phyloP scores from a whole-genome alignment of 2,888 invertebrate species.

The Harpalus rufipes region DNA sequence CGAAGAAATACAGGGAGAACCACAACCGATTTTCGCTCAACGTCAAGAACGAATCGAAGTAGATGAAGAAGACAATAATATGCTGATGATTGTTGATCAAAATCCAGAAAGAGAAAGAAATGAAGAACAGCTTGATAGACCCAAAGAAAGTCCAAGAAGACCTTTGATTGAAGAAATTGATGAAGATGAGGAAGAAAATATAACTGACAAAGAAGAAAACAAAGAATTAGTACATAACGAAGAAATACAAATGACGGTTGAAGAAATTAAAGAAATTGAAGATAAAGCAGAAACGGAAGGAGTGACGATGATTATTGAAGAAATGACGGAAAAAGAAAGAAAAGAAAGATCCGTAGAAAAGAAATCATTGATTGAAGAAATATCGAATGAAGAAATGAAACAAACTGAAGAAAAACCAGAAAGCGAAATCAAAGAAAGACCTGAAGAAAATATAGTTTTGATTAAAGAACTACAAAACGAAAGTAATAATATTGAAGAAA shows the following conservation, averaged over 20 bases:
- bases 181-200: slow-evolving; percentile 63
- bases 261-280: slow-evolving; percentile 60
- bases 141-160: slow-evolving; percentile 54
- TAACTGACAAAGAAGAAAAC: slow-evolving; percentile 35
- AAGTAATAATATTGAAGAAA: neutral
- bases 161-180: slow-evolving; percentile 70
- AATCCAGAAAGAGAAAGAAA: slow-evolving; percentile 15
- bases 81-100: slow-evolving; percentile 68
- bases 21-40: slow-evolving; percentile 65
- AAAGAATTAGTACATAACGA: slow-evolving; percentile 56
- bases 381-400: slow-evolving; percentile 55
- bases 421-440: slow-evolving; percentile 27
- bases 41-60: slow-evolving; percentile 64
- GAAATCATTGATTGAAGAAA: slow-evolving; percentile 19
- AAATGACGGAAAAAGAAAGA: slow-evolving; percentile 67
- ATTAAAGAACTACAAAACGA: slow-evolving; percentile 50
- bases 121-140: slow-evolving; percentile 10
- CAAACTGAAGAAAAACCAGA: slow-evolving; percentile 3
- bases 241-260: slow-evolving; percentile 23
- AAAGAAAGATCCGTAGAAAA: slow-evolving; percentile 6
- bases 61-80: slow-evolving; percentile 68
- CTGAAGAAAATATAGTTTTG: neutral
- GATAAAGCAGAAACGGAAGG: slow-evolving; percentile 60
- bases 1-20: slow-evolving; percentile 58
- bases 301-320: slow-evolving; percentile 32